phyloP scores from a whole-genome alignment of 23 tunicate genomes.

The Trididemnum clinides region DNA sequence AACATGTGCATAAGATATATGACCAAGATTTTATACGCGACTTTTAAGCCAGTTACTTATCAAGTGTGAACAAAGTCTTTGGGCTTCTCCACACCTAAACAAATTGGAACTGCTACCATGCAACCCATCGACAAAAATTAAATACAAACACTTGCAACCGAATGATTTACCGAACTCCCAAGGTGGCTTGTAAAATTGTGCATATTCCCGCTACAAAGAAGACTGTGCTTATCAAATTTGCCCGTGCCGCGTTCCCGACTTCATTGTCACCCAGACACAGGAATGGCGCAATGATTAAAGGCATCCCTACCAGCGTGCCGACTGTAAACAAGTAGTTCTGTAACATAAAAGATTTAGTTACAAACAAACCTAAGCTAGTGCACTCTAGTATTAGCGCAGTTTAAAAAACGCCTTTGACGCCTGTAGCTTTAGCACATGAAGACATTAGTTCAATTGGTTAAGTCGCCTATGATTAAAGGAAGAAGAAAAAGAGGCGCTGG shows the following conservation, averaged over 20 bases:
- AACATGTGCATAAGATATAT: too few species aligned
- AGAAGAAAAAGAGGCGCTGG: too few species aligned
- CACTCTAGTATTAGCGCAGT: too few species aligned
- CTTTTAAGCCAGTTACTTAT: too few species aligned
- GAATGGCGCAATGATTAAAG: conserved; percentile 54
- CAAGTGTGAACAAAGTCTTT: too few species aligned
- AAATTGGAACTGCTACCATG: not conserved
- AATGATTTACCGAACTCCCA: conserved; percentile 63
- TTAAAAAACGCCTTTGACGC: too few species aligned
- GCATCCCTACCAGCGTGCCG: conserved; percentile 67
- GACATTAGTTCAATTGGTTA: too few species aligned
- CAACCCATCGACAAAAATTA: not conserved
- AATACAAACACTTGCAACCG: not conserved
- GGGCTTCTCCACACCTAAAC: not conserved
- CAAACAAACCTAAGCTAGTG: too few species aligned
- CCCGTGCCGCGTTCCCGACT: conserved; percentile 60
- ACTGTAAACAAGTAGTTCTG: conserved; percentile 72
- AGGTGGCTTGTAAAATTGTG: conserved; percentile 72
- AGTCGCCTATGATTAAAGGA: too few species aligned
- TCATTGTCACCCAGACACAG: conserved; percentile 71
- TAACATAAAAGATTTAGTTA: not conserved
- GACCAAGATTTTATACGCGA: too few species aligned
- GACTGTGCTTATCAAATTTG: conserved; percentile 45
- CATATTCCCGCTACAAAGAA: conserved; percentile 70
- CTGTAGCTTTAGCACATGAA: too few species aligned